Conservation (phyloP, 2,113 vertebrate genomes). For the Butorides virescens region DNA sequence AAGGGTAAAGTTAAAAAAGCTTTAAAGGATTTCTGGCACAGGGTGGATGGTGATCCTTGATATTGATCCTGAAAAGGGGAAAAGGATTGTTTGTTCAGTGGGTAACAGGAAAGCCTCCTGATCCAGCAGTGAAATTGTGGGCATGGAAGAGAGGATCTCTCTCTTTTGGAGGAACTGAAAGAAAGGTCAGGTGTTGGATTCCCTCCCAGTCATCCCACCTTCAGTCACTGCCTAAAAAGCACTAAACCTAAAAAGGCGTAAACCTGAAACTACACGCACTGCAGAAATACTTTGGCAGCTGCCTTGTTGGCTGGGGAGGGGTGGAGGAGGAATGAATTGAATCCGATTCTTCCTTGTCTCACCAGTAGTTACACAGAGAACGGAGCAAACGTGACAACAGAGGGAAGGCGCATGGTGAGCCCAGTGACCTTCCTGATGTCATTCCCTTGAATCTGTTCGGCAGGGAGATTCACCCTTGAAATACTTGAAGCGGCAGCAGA, state of each 20-base stretch:
- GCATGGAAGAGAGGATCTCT: not conserved
- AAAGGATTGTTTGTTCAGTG: not conserved
- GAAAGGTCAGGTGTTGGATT: not conserved
- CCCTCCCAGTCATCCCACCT: not conserved
- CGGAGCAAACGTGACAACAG: not conserved
- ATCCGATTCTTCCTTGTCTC: not conserved
- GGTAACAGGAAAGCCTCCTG: not conserved
- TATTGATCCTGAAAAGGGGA: not conserved
- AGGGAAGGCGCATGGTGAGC: not conserved
- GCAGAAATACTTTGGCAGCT: not conserved
- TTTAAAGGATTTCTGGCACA: not conserved
- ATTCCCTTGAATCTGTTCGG: not conserved
- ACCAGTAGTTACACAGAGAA: not conserved
- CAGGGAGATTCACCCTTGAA: not conserved
- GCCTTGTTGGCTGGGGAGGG: not conserved
- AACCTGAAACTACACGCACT: not conserved
- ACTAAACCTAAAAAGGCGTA: not conserved
- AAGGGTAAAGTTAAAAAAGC: not conserved
- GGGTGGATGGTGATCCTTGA: not conserved
- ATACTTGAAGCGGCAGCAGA: not conserved
- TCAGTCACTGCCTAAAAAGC: not conserved
- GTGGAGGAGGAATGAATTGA: not conserved
- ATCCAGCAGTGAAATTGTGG: not conserved
- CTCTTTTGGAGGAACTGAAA: not conserved
- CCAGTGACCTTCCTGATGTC: not conserved